Base-by-base conservation (phyloP, 1,140 invertebrate species). In the Cryptotermes secundus region DNA sequence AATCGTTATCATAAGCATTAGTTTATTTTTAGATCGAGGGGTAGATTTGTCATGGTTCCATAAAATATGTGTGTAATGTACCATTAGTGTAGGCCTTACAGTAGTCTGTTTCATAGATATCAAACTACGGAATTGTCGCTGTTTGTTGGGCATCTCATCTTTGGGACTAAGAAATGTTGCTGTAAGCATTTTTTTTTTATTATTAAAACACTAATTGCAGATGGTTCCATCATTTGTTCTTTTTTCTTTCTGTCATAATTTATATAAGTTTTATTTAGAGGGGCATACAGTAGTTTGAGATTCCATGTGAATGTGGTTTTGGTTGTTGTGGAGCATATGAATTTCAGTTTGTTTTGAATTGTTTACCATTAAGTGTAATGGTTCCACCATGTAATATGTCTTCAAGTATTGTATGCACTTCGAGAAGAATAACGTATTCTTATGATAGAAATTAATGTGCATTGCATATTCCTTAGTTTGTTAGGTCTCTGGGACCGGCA, bases 1-100 rank as follows among this genome's bases (percentile, higher is more conserved):
- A 84, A 84, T 84, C 80, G 72, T 84, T 84, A 82, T 84, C 81
- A 80, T 84, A 42, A 82, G 49, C 84, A 79, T 65, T 84, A 84
- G 84, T 81, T 84, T 84, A 84, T 84, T 84, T 84, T 84, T 82
- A 82, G 81, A 82, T 49, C 45, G 81, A 82, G 81, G 45, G 38
- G 38, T 82, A 82, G 45, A 82, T 82, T 42, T 82, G 81, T 45
- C 36, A 82, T 82, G 81, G 81, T 45, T 72, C 14, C 59, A 72
- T 72, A 12, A 72, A 31, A 72, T 59, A 59, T 72, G 59, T 72
- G 59, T 72, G 59, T 72, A 72, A 72, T n/a, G n/a, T 72, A 72
- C 59, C 59, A 72, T 72, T 72, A 72, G 59, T 72, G 59, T 72
- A 72, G 31, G 59, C 59, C 59, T 72, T 72, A 72, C 59, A 72